Evolutionary conservation across 2,888 invertebrate genomes (phyloP).

Genomic region (Plebejus melissa): DNA sequence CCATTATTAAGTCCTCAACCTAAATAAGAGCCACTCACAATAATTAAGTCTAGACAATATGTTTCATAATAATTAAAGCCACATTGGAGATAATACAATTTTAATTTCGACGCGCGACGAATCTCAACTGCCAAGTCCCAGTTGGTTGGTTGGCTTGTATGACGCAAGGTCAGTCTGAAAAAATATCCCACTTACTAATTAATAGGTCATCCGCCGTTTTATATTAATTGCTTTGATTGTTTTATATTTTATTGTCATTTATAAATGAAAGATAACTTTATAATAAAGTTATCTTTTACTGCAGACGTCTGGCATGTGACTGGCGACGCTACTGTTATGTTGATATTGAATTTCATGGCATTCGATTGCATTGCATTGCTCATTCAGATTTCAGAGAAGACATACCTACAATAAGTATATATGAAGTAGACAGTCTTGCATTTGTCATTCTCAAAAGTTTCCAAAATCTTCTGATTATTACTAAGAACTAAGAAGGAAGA

Average conservation of each 20-base stretch:
- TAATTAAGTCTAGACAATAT: not conserved
- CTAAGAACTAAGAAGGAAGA: not conserved
- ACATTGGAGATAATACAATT: not conserved
- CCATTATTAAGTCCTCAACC: not conserved
- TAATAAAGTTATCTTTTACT: not conserved
- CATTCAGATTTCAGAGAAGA: too few species aligned
- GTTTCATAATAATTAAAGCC: not conserved
- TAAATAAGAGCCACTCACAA: not conserved
- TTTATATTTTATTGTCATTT: not conserved
- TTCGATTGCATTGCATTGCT: too few species aligned
- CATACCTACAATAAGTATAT: too few species aligned
- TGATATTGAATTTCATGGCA: too few species aligned
- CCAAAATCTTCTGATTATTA: not conserved
- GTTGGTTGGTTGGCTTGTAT: not conserved
- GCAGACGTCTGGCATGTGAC: not conserved
- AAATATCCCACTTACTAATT: conserved; percentile 11
- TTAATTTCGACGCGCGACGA: conserved; percentile 7
- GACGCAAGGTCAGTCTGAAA: not conserved
- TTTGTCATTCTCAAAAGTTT: too few species aligned
- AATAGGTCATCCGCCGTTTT: conserved; percentile 4
- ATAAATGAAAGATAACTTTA: not conserved
- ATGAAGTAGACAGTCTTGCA: too few species aligned
- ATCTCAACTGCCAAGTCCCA: not conserved
- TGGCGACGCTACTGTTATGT: not conserved
- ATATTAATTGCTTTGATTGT: conserved; percentile 8